A percentile compares a stretch with the other conserved stretches of the same genome.
phyloP scores from a whole-genome alignment of 2,113 vertebrate species.

The Seriola quinqueradiata region DNA sequence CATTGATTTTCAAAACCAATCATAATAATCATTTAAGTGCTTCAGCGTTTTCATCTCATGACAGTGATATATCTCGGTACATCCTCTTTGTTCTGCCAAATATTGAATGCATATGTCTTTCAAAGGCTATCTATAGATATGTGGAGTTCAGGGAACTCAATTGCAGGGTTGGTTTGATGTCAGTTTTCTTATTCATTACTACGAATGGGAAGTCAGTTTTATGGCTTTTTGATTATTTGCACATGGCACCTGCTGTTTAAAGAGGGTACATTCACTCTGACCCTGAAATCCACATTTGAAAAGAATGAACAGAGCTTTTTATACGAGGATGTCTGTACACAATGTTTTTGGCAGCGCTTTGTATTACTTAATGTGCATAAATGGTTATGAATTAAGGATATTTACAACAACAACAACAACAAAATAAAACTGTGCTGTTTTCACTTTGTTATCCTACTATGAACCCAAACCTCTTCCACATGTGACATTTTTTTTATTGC shows the following conservation, averaged over 20 bases:
- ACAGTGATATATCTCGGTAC: no score
- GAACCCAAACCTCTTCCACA: background rate
- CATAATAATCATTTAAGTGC: background rate
- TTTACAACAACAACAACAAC: background rate
- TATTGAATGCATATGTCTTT: conserved; percentile 18
- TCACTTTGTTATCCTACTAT: background rate
- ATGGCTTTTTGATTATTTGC: conserved; percentile 11
- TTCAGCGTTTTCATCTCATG: background rate
- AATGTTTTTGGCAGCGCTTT: background rate
- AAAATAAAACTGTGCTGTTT: background rate
- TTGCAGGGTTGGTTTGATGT: background rate
- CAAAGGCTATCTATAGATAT: no score
- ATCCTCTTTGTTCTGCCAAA: background rate
- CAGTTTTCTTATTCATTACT: background rate
- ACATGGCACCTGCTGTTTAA: conserved; percentile 14
- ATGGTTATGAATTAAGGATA: background rate
- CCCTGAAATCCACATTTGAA: background rate
- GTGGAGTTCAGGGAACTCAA: no score
- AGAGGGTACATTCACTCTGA: background rate
- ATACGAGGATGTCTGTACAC: background rate
- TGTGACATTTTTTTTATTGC: background rate
- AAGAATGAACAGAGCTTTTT: background rate
- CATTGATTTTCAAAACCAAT: background rate
- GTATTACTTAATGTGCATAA: background rate
- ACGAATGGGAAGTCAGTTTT: background rate